Percentiles rank a stretch among this genome's conserved stretches.
phyloP scores from a whole-genome alignment of 2,113 vertebrate species.

The Trichomycterus rosablanca region DNA sequence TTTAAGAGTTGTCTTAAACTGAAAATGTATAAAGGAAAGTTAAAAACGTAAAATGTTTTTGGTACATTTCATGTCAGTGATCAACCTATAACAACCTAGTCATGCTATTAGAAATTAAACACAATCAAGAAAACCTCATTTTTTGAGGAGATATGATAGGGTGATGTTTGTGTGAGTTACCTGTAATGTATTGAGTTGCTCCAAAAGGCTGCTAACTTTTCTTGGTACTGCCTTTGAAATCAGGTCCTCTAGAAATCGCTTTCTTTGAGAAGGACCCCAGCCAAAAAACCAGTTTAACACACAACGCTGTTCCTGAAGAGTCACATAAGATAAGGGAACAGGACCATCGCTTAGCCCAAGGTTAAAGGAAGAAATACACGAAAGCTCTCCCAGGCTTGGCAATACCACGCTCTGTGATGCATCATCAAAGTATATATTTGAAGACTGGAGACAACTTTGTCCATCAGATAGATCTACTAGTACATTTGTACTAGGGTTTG shows the following conservation, averaged over 20 bases:
- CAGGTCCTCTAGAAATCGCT: slow-evolving; percentile 78
- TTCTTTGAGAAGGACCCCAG: slow-evolving; percentile 71
- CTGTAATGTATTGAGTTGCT: slow-evolving; percentile 75
- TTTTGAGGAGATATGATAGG: not conserved
- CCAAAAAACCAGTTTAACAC: slow-evolving; percentile 81
- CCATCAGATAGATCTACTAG: not conserved
- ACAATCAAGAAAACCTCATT: too few species aligned
- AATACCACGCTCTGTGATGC: slow-evolving; percentile 44
- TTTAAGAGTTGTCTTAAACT: too few species aligned
- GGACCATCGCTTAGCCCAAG: slow-evolving; percentile 33
- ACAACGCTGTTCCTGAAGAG: slow-evolving; percentile 81
- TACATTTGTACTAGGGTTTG: slow-evolving; percentile 6
- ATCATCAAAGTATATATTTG: slow-evolving; percentile 48
- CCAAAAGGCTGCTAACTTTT: slow-evolving; percentile 78
- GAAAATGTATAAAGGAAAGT: too few species aligned
- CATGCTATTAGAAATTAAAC: too few species aligned
- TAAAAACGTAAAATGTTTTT: too few species aligned
- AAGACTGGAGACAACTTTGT: slow-evolving; percentile 39
- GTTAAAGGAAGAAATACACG: slow-evolving; percentile 44
- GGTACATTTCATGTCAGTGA: too few species aligned
- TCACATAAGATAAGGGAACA: slow-evolving; percentile 73
- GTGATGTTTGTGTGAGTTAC: slow-evolving; percentile 35
- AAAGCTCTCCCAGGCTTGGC: slow-evolving; percentile 56
- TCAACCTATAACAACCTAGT: too few species aligned
- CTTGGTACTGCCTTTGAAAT: slow-evolving; percentile 82